Base-by-base conservation (phyloP, 23 tunicate species). In the Aplidium turbinatum region DNA sequence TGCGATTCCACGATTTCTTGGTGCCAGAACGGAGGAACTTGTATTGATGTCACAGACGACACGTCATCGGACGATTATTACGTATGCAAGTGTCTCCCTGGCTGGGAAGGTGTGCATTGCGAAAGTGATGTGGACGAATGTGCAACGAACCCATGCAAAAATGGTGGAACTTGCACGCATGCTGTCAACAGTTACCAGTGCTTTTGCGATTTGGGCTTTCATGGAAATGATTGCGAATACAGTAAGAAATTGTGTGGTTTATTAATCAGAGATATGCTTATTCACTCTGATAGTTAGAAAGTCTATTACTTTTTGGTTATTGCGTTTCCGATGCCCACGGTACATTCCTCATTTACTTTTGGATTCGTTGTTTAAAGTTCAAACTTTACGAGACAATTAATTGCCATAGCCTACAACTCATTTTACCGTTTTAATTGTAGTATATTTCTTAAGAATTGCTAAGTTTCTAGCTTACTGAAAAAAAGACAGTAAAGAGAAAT, bases 71-170 rank as follows among this genome's bases (percentile, higher is more conserved):
- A 67, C 26, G 72, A 65, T 7, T 65, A 65, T 38, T 80, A 75
- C 58, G 73, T 67, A 38, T 88, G 96, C 42, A 69, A 72, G 22
- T 88, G 96, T 35, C 33, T 48, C 27, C 77, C 69, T 2, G 96
- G 96, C 2, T 88, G 96, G 96, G 30, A 75, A 0, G 96, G 96
- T n/a, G 79, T 47, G 23, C 96, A 88, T 35, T 88, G 96, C 55
- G 87, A 88, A 25, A 60, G 29, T 1, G 96, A 88, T 36, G 80
- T 57, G n/a, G 96, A 88, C 57, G 96, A 88, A 60, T 88, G 96
- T 48, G 83, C 79, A 3, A 66, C 48, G 16, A 47, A 51, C 33
- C 96, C 96, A 0, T 88, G 96, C 54, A 7, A 54, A 4, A 76
- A 88, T 64, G 94, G 94, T n/a, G 84, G 71, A 3, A 85, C 53